phyloP scores from a whole-genome alignment of 2,797 vertebrate species.

The Thalassophryne amazonica region DNA sequence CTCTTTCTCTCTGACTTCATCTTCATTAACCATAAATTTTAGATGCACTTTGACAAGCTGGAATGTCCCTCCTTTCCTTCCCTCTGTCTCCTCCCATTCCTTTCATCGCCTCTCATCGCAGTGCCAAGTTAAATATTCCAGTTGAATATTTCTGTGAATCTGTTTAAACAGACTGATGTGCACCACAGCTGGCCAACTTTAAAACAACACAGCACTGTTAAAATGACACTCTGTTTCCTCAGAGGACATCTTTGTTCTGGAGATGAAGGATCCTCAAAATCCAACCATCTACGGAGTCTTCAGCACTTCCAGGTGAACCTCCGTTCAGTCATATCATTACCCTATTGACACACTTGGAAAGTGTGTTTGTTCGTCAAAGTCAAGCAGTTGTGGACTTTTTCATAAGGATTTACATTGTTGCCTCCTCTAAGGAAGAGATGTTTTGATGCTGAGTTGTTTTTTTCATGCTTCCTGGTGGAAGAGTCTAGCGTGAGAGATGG shows the following conservation, averaged over 20 bases:
- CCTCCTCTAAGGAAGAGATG: too few relatives aligned
- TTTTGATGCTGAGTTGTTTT: too few relatives aligned
- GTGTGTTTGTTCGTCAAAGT: too few relatives aligned
- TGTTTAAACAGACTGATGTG: too few relatives aligned
- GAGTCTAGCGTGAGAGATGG: too few relatives aligned
- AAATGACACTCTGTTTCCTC: conserved; percentile 3
- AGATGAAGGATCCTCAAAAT: conserved; percentile 82
- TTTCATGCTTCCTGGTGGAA: too few relatives aligned
- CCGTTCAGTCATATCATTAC: too few relatives aligned
- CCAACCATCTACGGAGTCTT: conserved; percentile 85
- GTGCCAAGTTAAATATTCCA: neutral
- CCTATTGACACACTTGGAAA: too few relatives aligned
- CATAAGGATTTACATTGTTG: too few relatives aligned
- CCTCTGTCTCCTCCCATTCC: conserved; percentile 1
- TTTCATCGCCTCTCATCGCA: neutral
- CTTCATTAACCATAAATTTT: neutral
- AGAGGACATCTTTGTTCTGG: conserved; percentile 88
- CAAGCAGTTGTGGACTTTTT: too few relatives aligned
- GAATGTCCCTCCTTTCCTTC: conserved; percentile 28
- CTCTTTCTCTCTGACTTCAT: conserved; percentile 6
- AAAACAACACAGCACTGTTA: neutral
- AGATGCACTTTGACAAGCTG: neutral
- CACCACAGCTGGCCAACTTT: too few relatives aligned
- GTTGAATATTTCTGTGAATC: neutral
- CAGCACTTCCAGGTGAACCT: conserved; percentile 82